Base-by-base conservation (phyloP, 92 coral and sea anemone species). In the Heliopora coerulea region DNA sequence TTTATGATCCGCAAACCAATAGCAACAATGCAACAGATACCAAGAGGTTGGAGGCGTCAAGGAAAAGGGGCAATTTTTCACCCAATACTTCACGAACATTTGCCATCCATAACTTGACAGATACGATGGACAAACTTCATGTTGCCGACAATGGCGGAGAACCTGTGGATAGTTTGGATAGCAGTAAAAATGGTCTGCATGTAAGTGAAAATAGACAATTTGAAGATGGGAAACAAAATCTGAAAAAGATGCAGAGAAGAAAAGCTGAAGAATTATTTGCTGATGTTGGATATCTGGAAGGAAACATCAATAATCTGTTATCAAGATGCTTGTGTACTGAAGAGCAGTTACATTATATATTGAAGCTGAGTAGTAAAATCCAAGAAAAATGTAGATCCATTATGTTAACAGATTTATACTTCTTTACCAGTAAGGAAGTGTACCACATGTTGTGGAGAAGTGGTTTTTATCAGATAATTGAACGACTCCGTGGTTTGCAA, bases 391-490 rank as follows among this genome's bases (percentile, higher is more conserved):
- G 88, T 72, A 87, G 80, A 80, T 88, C 92, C 17, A 88, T 88
- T 4, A 86, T 93, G 72, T 74, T 86, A 86, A 82, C 87, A n/a
- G 98, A 93, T 66, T 74, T 93, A 9, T 56, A 82, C 17, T 83
- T 85, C 35, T 88, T 91, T 20, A 56, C 86, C 8, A 87, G 86
- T 14, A 85, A 87, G 27, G 99, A 95, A 13, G 83, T 90, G 25
- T 90, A 95, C 49, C 96, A 89, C 28, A 59, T 74, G 12, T 72
- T 95, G 3, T 95, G 99, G 99, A 84, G 80, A 60, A 87, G 62
- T 87, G 95, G 88, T 40, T 86, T 95, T 75, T 90, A 95, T 67
- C 91, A 95, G 60, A 87, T 95, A 31, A 88, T 95, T 69, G 99
- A 95, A 44, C 85, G 91, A 19, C 68, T 95, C 17, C 78, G 99